Evolutionary conservation across 2,797 vertebrate genomes (phyloP).

Genomic region (Mormyrops boulengeri): DNA sequence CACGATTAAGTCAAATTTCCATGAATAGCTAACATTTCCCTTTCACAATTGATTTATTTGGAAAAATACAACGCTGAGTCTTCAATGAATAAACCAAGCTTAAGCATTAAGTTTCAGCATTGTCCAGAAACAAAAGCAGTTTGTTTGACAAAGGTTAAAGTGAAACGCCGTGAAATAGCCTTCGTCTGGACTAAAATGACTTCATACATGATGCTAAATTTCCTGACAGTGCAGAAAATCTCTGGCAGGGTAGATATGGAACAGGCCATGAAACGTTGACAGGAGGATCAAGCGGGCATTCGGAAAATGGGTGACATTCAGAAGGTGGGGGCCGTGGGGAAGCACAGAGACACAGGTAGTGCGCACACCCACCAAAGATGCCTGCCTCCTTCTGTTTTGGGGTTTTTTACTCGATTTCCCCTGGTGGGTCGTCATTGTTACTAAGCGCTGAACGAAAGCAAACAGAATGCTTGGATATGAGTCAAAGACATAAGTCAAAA

Average conservation of each 20-base stretch:
- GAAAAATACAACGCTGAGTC: background rate
- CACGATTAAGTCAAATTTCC: background rate
- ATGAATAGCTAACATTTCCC: background rate
- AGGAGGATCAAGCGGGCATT: background rate
- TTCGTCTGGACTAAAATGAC: background rate
- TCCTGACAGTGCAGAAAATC: background rate
- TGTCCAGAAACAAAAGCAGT: background rate
- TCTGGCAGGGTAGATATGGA: background rate
- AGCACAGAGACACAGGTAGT: background rate
- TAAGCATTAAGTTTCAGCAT: background rate
- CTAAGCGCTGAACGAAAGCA: background rate
- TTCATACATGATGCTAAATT: background rate
- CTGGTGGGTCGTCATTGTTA: background rate
- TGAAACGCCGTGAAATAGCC: background rate
- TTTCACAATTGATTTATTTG: slow-evolving; percentile 3
- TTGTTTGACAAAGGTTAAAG: background rate
- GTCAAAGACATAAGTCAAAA: background rate
- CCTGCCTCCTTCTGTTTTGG: background rate
- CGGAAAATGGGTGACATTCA: background rate
- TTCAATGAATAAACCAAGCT: background rate
- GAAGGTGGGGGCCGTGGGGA: background rate
- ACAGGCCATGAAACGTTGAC: background rate
- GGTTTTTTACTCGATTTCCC: background rate
- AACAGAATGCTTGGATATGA: background rate
- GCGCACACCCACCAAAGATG: background rate